Evolutionary conservation across 2,113 vertebrate genomes (phyloP).

Genomic region (Chrysemys picta): DNA sequence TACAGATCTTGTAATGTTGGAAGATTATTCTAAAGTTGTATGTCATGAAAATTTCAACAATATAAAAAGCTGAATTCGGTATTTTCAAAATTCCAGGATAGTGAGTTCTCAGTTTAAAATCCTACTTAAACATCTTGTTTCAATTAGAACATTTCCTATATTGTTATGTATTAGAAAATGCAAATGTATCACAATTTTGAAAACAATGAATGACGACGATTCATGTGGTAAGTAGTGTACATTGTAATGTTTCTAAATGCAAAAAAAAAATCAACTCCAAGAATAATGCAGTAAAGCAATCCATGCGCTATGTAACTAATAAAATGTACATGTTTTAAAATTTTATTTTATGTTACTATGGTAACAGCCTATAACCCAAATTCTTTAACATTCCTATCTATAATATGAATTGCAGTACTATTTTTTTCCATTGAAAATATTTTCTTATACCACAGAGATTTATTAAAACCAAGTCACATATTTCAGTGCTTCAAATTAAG

Average conservation of each 20-base stretch:
- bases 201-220: neutral
- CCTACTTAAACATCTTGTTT: neutral
- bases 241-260: neutral
- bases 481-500: neutral
- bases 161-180: neutral
- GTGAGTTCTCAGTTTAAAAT: neutral
- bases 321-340: neutral
- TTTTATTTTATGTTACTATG: neutral
- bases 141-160: neutral
- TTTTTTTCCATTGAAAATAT: neutral
- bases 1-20: rapidly evolving
- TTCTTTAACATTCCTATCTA: neutral
- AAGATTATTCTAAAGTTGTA: neutral
- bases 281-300: neutral
- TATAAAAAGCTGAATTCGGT: neutral
- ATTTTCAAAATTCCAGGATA: neutral
- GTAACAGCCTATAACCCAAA: neutral
- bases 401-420: neutral
- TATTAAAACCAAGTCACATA: neutral
- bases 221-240: neutral
- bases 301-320: neutral
- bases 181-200: neutral
- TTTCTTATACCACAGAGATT: neutral
- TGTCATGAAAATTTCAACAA: neutral
- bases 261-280: neutral